Evolutionary conservation across 2,113 vertebrate species (phyloP).

Genomic region (Mormyrus lacerda): DNA sequence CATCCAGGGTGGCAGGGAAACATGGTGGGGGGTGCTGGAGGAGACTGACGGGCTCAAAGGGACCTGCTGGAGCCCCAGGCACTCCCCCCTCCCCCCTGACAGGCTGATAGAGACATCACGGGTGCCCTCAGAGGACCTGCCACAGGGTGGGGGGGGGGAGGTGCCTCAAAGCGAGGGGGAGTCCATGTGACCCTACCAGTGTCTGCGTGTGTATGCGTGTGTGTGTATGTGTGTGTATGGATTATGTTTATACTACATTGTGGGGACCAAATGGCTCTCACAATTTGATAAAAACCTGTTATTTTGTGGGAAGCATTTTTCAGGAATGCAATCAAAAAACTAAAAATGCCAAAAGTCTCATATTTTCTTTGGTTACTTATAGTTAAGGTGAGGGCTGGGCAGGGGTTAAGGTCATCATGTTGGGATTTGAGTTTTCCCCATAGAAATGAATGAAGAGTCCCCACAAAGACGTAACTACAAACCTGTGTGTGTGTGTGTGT

Average conservation of each 20-base stretch:
- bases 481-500: slow-evolving; percentile 23
- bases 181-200: slow-evolving; percentile 62
- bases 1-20: slow-evolving; percentile 62
- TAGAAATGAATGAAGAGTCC: neutral
- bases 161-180: slow-evolving; percentile 65
- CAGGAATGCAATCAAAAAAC: neutral
- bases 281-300: neutral
- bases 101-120: slow-evolving; percentile 74
- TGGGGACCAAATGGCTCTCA: neutral
- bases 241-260: neutral
- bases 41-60: slow-evolving; percentile 14
- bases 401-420: neutral
- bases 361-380: neutral
- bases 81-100: slow-evolving; percentile 57
- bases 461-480: neutral
- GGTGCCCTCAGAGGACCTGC: slow-evolving; percentile 64
- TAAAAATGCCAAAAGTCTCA: neutral
- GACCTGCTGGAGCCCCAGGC: slow-evolving; percentile 51
- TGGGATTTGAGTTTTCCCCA: neutral
- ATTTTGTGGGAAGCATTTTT: neutral
- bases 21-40: slow-evolving; percentile 59
- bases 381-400: neutral
- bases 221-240: neutral
- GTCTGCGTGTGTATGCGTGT: neutral
- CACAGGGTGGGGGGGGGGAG: slow-evolving; percentile 51